Percentiles rank a stretch among this genome's conserved stretches.
Conservation (phyloP, 1,140 invertebrate genomes). For the Teleogryllus occipitalis region DNA sequence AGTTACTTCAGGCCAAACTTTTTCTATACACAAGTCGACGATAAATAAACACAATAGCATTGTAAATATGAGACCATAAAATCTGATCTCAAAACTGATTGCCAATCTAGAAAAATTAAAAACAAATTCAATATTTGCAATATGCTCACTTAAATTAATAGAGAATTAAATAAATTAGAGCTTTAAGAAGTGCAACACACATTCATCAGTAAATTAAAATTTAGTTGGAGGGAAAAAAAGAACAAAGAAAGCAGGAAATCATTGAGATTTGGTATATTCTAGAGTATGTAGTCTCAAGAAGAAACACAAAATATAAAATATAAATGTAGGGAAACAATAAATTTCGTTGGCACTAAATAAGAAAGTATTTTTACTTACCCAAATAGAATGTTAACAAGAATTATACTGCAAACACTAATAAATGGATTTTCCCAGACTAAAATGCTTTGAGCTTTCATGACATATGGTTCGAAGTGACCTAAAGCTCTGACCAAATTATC, state of each 20-base stretch:
- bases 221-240: no score
- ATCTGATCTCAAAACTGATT: slow-evolving; percentile 13
- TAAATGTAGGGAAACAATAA: background rate
- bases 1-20: slow-evolving; percentile 13
- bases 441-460: slow-evolving; percentile 13
- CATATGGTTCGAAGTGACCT: slow-evolving; percentile 15
- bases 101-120: slow-evolving; percentile 13
- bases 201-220: no score
- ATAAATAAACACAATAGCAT: slow-evolving; percentile 6
- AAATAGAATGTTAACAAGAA: slow-evolving; percentile 18
- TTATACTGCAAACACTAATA: slow-evolving; percentile 9
- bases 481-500: slow-evolving; percentile 12
- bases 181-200: background rate
- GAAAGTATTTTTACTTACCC: slow-evolving; percentile 10
- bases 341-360: background rate
- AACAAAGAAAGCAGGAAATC: background rate
- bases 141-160: background rate
- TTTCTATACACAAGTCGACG: slow-evolving; percentile 9
- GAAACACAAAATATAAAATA: background rate
- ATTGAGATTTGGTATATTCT: background rate
- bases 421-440: slow-evolving; percentile 18
- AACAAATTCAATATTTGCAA: background rate
- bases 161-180: background rate
- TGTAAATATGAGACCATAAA: slow-evolving; percentile 17
- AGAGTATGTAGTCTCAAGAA: background rate